Percentiles rank a stretch among this genome's conserved stretches.
Conservation (phyloP, 1,140 invertebrate genomes). For the Procambarus clarkii region DNA sequence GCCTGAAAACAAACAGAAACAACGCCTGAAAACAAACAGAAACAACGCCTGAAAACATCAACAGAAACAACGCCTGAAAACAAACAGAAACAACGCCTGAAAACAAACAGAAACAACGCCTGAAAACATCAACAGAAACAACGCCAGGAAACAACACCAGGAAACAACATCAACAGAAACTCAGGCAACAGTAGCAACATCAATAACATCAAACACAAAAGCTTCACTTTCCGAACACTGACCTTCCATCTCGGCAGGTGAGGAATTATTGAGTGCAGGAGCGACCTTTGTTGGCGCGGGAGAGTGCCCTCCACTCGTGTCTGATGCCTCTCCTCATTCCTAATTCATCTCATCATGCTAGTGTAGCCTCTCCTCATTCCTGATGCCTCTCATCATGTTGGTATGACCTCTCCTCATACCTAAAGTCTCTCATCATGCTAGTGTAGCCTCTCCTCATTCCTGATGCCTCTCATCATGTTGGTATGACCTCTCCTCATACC, state of each 20-base stretch:
- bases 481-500: too few species aligned
- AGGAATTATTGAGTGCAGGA: background rate
- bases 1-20: too few species aligned
- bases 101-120: too few species aligned
- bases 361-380: background rate
- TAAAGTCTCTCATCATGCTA: too few species aligned
- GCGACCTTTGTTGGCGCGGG: background rate
- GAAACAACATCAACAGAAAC: background rate
- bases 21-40: too few species aligned
- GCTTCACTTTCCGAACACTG: background rate
- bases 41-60: too few species aligned
- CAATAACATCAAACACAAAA: background rate
- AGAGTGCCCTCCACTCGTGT: background rate
- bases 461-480: too few species aligned
- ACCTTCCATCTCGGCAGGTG: background rate
- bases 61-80: too few species aligned
- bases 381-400: background rate
- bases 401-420: too few species aligned
- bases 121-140: background rate
- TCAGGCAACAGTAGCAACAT: background rate
- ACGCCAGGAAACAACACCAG: background rate
- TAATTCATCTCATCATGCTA: background rate
- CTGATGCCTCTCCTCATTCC: background rate
- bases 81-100: too few species aligned
- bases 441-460: too few species aligned